Percentiles rank a stretch among this genome's conserved stretches.
Evolutionary conservation across 2,888 invertebrate genomes (phyloP).

Genomic region (Metacarcinus magister): DNA sequence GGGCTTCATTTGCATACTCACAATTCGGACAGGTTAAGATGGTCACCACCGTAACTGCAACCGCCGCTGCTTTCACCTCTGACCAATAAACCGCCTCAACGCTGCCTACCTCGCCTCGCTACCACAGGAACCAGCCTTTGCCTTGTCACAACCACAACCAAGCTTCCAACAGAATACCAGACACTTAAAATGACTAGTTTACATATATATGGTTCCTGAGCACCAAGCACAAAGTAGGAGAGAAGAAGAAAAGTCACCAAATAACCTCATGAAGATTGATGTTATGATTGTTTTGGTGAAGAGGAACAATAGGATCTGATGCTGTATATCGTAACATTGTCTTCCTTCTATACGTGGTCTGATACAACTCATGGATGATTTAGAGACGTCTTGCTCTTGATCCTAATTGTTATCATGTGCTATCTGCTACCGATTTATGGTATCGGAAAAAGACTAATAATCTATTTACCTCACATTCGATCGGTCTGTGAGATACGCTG

Average conservation of each 20-base stretch:
- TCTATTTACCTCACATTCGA: not conserved
- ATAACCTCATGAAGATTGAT: not conserved
- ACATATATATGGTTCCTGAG: no score
- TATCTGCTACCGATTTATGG: not conserved
- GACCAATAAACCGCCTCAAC: conserved; percentile 41
- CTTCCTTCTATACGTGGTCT: not conserved
- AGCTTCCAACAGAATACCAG: not conserved
- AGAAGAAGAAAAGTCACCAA: not conserved
- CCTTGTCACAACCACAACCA: not conserved
- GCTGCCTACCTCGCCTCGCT: not conserved
- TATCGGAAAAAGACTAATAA: not conserved
- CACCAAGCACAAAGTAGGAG: not conserved
- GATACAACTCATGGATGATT: not conserved
- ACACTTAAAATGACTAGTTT: not conserved
- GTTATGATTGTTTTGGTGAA: no score
- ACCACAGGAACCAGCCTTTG: not conserved
- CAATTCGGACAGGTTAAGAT: conserved; percentile 64
- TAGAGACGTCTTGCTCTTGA: not conserved
- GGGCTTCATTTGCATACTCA: conserved; percentile 63
- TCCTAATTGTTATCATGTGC: not conserved
- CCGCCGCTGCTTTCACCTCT: conserved; percentile 49
- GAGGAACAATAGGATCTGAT: no score
- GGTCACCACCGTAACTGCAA: conserved; percentile 63
- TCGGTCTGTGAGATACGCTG: not conserved
- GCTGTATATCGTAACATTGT: no score